phyloP scores from a whole-genome alignment of 2,888 invertebrate species.

The Neoitamus cyanurus region DNA sequence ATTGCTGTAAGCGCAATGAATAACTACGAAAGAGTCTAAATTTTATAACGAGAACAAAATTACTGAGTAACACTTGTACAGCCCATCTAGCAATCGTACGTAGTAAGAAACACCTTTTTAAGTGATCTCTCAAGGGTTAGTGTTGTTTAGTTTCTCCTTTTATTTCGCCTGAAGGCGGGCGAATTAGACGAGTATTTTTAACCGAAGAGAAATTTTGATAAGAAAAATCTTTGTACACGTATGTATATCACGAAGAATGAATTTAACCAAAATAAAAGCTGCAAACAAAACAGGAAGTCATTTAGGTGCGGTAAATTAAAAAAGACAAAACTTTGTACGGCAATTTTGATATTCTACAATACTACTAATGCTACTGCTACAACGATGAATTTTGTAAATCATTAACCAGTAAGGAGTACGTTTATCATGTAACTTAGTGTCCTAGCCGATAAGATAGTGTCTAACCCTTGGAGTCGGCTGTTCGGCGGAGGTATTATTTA shows the following conservation, averaged over 20 bases:
- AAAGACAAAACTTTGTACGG: conserved; percentile 35
- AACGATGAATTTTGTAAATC: conserved; percentile 41
- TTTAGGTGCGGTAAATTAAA: conserved; percentile 12
- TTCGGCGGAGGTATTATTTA: not conserved
- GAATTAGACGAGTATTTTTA: conserved; percentile 39
- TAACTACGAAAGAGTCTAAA: conserved; percentile 5
- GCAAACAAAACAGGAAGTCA: conserved; percentile 15
- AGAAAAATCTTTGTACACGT: conserved; percentile 14
- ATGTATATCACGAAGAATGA: not conserved
- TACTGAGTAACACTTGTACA: conserved; percentile 16
- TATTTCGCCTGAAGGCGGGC: not conserved
- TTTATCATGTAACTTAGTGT: conserved; percentile 48
- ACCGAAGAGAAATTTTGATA: conserved; percentile 33
- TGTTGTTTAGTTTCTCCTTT: conserved; percentile 40
- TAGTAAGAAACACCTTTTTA: conserved; percentile 13
- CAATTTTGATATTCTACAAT: conserved; percentile 37
- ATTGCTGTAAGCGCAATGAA: not conserved
- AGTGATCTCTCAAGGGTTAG: conserved; percentile 51
- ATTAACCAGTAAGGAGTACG: conserved; percentile 8
- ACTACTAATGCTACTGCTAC: conserved; percentile 34
- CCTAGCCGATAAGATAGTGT: conserved; percentile 40
- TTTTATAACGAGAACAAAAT: not conserved
- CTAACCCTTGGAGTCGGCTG: conserved; percentile 32
- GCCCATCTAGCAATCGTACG: conserved; percentile 13
- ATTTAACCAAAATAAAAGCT: conserved; percentile 25